Evolutionary conservation across 2,888 invertebrate genomes (phyloP), one percentile per base, ranked within the genome.

Genomic region (Drosophila falleni): DNA sequence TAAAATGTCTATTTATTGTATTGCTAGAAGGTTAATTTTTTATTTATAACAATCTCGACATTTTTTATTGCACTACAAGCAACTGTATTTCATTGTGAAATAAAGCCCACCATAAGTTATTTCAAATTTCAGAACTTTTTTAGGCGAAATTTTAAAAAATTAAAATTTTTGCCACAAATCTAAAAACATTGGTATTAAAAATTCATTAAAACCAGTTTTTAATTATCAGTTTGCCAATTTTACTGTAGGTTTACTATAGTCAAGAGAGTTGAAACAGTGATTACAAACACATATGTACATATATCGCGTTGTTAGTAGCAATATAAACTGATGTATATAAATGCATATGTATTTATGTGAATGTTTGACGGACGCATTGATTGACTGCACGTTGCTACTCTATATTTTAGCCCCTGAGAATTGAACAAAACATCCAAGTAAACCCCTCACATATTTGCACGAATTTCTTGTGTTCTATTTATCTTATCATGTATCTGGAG

Each of bases 391-490:
- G 78, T 65, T 62, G 62, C 62, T 54, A 26, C 19, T 49, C 35
- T 59, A 73, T 62, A 65, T 55, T 55, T 69, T 31, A 59, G 47
- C 33, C 53, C 58, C n/a, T 19, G 26, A 29, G 58, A 35, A 35
- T n/a, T 42, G 11, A 33, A 31, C 33, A n/a, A n/a, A 33, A 10
- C 31, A 55, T 55, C 9, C 44, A 19, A 50, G 19, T 44, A 33
- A 42, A 42, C 46, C 37, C 41, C 19, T 11, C 11, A 29, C 15
- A 39, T 13, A 56, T 67, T 11, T 60, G 47, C 37, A 53, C 60
- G 68, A 80, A 75, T 80, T 78, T 78, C 15, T 19, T 19, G 19
- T 69, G 70, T 87, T 85, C 67, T 78, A 87, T 87, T 84, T 87
- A 78, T 71, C 82, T 85, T 76, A 78, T 84, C 67, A 67, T 65